Base-by-base conservation (phyloP, 2,113 vertebrate genomes). In the Larimichthys crocea region DNA sequence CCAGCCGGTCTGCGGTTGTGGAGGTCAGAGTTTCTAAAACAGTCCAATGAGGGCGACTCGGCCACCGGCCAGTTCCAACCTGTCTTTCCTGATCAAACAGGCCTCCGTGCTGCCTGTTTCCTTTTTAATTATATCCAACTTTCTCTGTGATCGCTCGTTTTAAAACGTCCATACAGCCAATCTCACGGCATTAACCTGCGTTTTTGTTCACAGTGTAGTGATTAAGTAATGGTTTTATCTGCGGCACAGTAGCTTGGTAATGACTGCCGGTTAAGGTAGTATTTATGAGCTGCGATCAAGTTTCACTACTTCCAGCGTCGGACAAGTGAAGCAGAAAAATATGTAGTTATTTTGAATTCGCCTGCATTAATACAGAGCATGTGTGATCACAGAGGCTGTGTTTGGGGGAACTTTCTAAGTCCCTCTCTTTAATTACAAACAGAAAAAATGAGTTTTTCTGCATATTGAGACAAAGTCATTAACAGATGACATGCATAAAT, bases 31-130 rank as follows among this genome's bases (percentile, higher is more conserved):
- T 62, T 63, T 77, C 70, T 79, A 72, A 88, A 88, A 82, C 65
- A 31, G 10, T 19, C 49, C 24, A 69, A 76, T 82, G 46, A 71
- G 46, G 69, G 65, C 7, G 8, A 19, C 60, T 91, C 24, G 60
- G 79, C 88, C 80, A 78, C 89, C 66, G 84, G 90, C 90, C 93
- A 88, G 75, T 65, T 72, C 77, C 67, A 93, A 88, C 88, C 80
- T 89, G 93, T 88, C 87, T 87, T 88, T 84, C 86, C 89, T 89
- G 93, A 80, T 94, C 76, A 79, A 81, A 62, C 77, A 42, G 74
- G 46, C 69, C 78, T 62, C 78, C 57, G n/a, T 65, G 67, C 74
- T 79, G 80, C 69, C 76, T 66, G 86, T 77, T 85, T 88, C 68
- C 74, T 80, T 74, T 74, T 90, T 71, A 76, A 4, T 86, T 76